Evolutionary conservation across 2,888 invertebrate species (phyloP).

Genomic region (Flexamia atlantica): DNA sequence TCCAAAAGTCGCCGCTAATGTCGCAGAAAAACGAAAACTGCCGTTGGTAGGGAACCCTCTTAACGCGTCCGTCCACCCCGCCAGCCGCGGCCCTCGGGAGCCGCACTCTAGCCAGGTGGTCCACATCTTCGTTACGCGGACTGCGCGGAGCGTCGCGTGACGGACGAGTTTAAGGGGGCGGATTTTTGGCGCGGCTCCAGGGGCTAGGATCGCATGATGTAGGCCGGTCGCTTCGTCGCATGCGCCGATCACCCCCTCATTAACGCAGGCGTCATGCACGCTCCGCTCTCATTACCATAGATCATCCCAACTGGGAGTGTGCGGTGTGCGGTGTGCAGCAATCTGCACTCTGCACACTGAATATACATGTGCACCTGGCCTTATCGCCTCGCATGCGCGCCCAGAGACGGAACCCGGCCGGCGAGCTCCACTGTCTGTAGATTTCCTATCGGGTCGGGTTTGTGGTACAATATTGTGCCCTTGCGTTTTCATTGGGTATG

Average conservation of each 20-base stretch:
- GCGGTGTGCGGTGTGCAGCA: neutral
- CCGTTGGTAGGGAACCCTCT: too few relatives aligned
- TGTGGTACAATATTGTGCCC: too few relatives aligned
- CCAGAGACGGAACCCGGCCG: too few relatives aligned
- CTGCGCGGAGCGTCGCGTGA: slow-evolving; percentile 15
- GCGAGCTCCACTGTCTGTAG: too few relatives aligned
- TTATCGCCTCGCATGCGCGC: slow-evolving; percentile 24
- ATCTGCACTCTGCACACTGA: slow-evolving; percentile 14
- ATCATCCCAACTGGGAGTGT: slow-evolving; percentile 40
- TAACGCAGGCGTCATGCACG: slow-evolving; percentile 50
- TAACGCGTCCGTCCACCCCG: too few relatives aligned
- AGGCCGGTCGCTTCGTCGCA: neutral
- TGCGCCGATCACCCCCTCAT: slow-evolving; percentile 31
- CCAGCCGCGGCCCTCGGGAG: too few relatives aligned
- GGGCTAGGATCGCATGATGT: slow-evolving; percentile 38
- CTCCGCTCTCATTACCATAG: slow-evolving; percentile 47
- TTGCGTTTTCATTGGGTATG: too few relatives aligned
- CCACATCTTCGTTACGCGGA: neutral
- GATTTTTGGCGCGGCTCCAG: slow-evolving; percentile 33
- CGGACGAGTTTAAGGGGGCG: slow-evolving; percentile 21
- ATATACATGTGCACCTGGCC: slow-evolving; percentile 53
- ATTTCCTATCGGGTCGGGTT: too few relatives aligned
- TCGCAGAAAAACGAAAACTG: too few relatives aligned
- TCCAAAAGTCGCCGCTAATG: too few relatives aligned
- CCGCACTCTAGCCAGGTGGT: slow-evolving; percentile 14